phyloP scores from a whole-genome alignment of 2,113 vertebrate species.

The Lycocorax pyrrhopterus region DNA sequence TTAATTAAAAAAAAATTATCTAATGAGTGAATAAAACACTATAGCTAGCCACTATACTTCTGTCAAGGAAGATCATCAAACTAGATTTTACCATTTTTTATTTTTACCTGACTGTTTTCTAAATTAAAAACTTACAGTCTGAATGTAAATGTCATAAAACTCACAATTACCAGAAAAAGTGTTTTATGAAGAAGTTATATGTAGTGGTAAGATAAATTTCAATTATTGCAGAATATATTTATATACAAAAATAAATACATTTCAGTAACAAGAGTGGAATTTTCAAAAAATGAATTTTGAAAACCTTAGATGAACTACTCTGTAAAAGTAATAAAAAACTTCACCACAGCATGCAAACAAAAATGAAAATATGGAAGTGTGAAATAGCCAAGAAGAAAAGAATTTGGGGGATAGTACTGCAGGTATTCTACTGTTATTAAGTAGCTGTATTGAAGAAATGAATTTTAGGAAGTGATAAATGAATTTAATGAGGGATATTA shows the following conservation, averaged over 20 bases:
- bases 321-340: background rate
- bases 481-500: background rate
- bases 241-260: background rate
- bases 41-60: background rate
- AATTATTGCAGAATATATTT: background rate
- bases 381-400: background rate
- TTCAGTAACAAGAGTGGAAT: background rate
- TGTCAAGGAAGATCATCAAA: background rate
- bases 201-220: background rate
- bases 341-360: background rate
- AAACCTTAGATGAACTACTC: background rate
- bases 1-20: background rate
- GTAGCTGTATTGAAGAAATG: background rate
- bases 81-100: background rate
- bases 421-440: background rate
- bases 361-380: background rate
- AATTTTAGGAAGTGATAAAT: background rate
- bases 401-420: background rate
- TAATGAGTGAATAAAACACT: background rate
- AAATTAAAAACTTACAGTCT: background rate
- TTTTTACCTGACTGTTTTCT: background rate
- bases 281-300: background rate
- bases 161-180: background rate
- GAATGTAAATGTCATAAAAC: background rate
- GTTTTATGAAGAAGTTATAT: background rate